A percentile compares a stretch with the other conserved stretches of the same genome.
phyloP scores from a whole-genome alignment of 1,140 invertebrate species.

The Rhizoglyphus robini region DNA sequence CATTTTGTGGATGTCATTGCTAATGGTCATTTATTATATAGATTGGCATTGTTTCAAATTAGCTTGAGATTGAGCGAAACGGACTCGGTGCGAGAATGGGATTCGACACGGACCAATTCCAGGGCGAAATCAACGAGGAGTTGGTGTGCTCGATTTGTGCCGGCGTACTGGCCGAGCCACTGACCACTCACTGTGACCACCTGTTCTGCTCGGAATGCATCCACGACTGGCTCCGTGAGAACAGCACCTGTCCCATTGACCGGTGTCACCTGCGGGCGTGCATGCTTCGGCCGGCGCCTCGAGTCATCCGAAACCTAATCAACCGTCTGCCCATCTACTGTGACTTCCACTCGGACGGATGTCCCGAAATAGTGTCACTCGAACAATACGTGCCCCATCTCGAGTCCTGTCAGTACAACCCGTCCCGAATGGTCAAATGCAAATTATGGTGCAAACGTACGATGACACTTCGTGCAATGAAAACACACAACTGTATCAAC shows the following conservation, averaged over 20 bases:
- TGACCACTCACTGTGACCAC: constrained; percentile 17
- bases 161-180: constrained; percentile 2
- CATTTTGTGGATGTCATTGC: too few relatives aligned
- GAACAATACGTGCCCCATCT: background rate
- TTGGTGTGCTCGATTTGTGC: constrained; percentile 12
- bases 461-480: background rate
- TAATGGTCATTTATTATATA: too few relatives aligned
- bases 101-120: constrained; percentile 8
- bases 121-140: constrained; percentile 13
- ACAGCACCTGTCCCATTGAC: constrained; percentile 17
- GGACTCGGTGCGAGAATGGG: too few relatives aligned
- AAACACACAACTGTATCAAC: background rate
- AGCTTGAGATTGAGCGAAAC: too few relatives aligned
- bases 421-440: background rate
- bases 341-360: background rate
- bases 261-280: background rate
- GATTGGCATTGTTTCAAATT: too few relatives aligned
- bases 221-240: background rate
- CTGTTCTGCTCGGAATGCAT: constrained; percentile 13
- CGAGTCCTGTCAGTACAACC: background rate
- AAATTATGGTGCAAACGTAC: background rate
- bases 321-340: background rate
- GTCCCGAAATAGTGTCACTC: background rate
- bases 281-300: constrained; percentile 4
- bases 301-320: constrained; percentile 1